These are phyloP conservation scores for Macrophya alboannulata DNA, from an alignment of 2,888 invertebrate genomes.

Conservation along the genomic window DNA sequence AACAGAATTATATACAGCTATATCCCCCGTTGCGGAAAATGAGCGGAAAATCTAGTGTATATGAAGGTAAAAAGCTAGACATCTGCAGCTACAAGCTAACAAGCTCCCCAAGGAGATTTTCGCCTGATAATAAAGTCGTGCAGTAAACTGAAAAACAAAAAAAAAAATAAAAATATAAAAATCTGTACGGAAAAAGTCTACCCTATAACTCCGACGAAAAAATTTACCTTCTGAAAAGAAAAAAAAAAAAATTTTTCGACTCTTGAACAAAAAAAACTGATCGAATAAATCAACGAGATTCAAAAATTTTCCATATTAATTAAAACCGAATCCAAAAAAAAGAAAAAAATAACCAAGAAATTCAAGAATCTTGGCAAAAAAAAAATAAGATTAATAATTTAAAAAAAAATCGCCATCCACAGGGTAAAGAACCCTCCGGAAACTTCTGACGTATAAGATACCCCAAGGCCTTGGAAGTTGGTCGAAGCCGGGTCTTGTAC, in stretches of 20 bases:
- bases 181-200: neutral
- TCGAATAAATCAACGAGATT: too few species aligned
- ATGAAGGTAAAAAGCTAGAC: neutral
- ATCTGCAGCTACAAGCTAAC: constrained; percentile 68
- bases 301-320: too few species aligned
- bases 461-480: neutral
- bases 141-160: constrained; percentile 26
- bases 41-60: constrained; percentile 22
- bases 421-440: neutral
- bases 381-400: too few species aligned
- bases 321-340: neutral
- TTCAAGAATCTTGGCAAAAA: too few species aligned
- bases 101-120: constrained; percentile 79
- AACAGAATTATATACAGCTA: constrained; percentile 31
- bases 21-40: constrained; percentile 9
- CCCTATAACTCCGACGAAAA: neutral
- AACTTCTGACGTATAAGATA: neutral
- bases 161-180: neutral
- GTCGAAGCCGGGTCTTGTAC: constrained; percentile 7
- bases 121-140: neutral
- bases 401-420: neutral
- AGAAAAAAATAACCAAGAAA: too few species aligned
- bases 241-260: neutral
- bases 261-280: too few species aligned
- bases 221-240: neutral